These are phyloP conservation scores for Hippolais icterina DNA, from an alignment of 2,113 vertebrate species.

Conservation along the genomic window DNA sequence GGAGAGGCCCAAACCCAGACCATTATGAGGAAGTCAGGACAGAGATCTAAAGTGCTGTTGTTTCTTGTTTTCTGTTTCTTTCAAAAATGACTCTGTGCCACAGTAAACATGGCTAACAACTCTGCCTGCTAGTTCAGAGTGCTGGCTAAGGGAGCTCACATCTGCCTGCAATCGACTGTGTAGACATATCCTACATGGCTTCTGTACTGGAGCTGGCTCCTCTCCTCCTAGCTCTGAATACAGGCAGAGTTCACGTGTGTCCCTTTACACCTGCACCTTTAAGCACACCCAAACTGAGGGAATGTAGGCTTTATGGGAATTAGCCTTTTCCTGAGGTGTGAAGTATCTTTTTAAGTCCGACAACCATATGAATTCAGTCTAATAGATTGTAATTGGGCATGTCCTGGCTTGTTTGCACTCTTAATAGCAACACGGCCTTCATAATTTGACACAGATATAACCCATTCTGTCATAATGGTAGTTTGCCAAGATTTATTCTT, in stretches of 20 bases:
- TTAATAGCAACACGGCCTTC: slow-evolving; percentile 27
- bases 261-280: background rate
- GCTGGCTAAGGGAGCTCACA: background rate
- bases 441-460: slow-evolving; percentile 61
- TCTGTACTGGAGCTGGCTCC: background rate
- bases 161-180: background rate
- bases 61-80: slow-evolving; percentile 39
- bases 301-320: background rate
- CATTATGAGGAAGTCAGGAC: background rate
- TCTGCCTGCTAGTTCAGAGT: background rate
- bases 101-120: background rate
- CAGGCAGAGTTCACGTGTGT: background rate
- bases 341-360: background rate
- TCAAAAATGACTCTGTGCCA: slow-evolving; percentile 11
- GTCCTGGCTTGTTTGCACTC: slow-evolving; percentile 47
- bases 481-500: slow-evolving; percentile 55
- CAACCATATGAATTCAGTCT: background rate
- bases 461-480: slow-evolving; percentile 29
- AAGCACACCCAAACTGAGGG: background rate
- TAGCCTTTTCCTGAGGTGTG: background rate
- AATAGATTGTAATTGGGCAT: slow-evolving; percentile 57
- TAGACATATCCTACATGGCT: background rate
- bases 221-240: background rate
- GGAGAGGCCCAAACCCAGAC: background rate
- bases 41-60: background rate